phyloP scores from a whole-genome alignment of 2,888 invertebrate species.

The Tinea semifulvella region DNA sequence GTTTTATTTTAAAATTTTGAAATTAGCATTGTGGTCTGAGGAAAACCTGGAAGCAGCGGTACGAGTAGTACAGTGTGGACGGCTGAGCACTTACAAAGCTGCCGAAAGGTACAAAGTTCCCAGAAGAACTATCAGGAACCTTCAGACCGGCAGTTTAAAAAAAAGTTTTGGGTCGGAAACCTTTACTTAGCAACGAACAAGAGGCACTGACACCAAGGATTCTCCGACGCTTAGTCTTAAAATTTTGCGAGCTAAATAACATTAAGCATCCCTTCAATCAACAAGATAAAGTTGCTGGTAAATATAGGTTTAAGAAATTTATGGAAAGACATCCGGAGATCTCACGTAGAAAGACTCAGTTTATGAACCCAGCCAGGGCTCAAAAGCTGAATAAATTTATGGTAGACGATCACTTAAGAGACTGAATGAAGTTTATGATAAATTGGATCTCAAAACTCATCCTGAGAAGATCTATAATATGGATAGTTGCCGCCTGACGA shows the following conservation, averaged over 20 bases:
- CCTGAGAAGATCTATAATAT: constrained; percentile 21
- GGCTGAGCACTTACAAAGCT: background rate
- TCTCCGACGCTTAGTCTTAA: background rate
- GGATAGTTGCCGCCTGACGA: constrained; percentile 19
- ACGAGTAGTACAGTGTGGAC: background rate
- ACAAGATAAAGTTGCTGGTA: background rate
- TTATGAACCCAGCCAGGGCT: too few relatives aligned
- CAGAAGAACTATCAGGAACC: background rate
- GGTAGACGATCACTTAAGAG: too few relatives aligned
- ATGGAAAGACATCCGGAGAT: constrained; percentile 2
- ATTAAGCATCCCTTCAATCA: background rate
- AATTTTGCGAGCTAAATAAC: background rate
- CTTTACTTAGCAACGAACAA: background rate
- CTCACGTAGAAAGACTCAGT: background rate
- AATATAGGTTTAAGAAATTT: background rate
- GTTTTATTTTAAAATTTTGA: too few relatives aligned
- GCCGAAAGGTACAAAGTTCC: background rate
- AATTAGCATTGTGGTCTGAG: background rate
- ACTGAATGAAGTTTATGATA: too few relatives aligned
- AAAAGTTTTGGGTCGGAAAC: background rate
- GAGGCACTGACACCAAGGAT: background rate
- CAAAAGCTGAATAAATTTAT: too few relatives aligned
- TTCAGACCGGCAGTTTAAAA: background rate
- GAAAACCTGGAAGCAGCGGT: background rate
- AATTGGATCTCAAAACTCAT: constrained; percentile 17